Evolutionary conservation across 1,140 invertebrate genomes (phyloP), one percentile per base, ranked within the genome.

Genomic region (Sarcophaga bullata): DNA sequence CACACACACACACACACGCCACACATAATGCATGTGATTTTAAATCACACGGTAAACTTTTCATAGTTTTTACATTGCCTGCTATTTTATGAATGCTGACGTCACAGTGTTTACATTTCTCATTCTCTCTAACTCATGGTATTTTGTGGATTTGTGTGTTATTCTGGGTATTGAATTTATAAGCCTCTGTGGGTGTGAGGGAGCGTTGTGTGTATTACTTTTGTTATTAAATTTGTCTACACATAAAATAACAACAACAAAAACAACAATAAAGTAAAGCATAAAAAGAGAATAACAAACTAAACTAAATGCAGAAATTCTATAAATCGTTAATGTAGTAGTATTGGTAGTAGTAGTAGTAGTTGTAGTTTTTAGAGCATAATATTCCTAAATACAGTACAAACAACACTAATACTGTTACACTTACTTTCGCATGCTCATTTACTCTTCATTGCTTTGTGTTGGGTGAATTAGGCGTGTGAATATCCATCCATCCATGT

Each of bases 381-480:
- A 68, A 68, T 68, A 68, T 68, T 68, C 25, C 62, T 19, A 58
- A 58, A 58, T 15, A 58, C 54, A 58, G 13, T 15, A 58, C 54
- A 58, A 58, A 58, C n/a, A 68, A 19, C 62, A 37, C 25, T 37
- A 37, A 37, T 37, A 37, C n/a, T 68, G 1, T 19, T 19, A 68
- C 9, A 58, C 54, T 5, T 11, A 58, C 54, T 10, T 13, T 58
- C 25, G 25, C 25, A 37, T 58, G 54, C n/a, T 58, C 11, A n/a
- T n/a, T 13, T n/a, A 58, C 54, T 15, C 6, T 58, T 15, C 6
- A n/a, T n/a, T 58, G 11, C 25, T 37, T 37, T 10, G 54, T 13
- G 54, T 58, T 58, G 54, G 5, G 3, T 58, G 52, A 54, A 54
- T 58, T 37, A 37, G 25, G 54, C 54, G 54, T 58, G 54, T 58